Base-by-base conservation (phyloP, 2,113 vertebrate genomes). In the Delphinus delphis region DNA sequence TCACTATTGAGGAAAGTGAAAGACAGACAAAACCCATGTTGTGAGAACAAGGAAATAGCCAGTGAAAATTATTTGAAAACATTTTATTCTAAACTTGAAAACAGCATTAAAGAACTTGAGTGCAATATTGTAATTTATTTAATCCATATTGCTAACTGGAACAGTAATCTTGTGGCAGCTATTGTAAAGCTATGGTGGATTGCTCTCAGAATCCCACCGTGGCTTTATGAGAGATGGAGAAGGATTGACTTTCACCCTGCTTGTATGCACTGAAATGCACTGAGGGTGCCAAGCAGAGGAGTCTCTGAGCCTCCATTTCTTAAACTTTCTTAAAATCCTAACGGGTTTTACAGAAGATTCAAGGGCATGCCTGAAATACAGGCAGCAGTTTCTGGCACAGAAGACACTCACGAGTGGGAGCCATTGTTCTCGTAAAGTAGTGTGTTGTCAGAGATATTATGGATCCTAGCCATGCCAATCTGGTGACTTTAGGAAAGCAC, bases 81-180 rank as follows among this genome's bases (percentile, higher is more conserved):
- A 17, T 65, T 65, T 88, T 41, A 81, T 60, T 85, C 77, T 67
- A 92, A 96, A 77, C n/a, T 85, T 86, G 76, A 91, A 82, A 91
- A 60, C 36, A 60, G 17, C n/a, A 41, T 79, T 79, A 26, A 53
- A 73, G 67, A 70, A 65, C 50, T 88, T 0, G 21, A 93, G 50
- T 67, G 5, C 25, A 17, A 6, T 68, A 74, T 74, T 44, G 33
- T 83, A 44, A 63, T 63, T 81, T 4, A 23, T 26, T 28, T 50
- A 41, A 5, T 55, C 15, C n/a, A 1, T 41, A 15, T 63, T 6
- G 2, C 21, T 88, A 8, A 23, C 4, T 11, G 18, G 62, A 60
- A 44, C 17, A 60, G 53, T 15, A 50, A 60, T 12, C 33, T 28
- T 63, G 28, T 0, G 5, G 26, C 38, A 33, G 13, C 28, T 25